Base-by-base conservation (phyloP, 23 tunicate genomes). In the Diplosoma virens region DNA sequence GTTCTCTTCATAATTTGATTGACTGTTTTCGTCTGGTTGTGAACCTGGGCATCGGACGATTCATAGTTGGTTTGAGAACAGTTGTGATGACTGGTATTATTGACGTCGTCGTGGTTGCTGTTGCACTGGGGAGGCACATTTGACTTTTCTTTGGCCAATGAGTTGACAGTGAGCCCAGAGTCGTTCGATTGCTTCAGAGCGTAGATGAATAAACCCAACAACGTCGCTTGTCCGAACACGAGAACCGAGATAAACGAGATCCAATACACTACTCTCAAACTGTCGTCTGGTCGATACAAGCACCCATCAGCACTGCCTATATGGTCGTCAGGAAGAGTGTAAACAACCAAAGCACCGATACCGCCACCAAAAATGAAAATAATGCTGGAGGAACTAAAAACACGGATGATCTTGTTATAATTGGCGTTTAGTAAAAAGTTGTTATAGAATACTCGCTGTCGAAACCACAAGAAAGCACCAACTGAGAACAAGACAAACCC, bases 381-480 rank as follows among this genome's bases (percentile, higher is more conserved):
- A n/a, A 61, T 61, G n/a, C 69, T 61, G 2, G 69, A 26, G 30
- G 35, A 61, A n/a, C 79, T 73, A 3, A 52, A 56, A 48, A 28
- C 32, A 0, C 52, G 64, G 26, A 73, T 27, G 22, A n/a, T 25
- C 35, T 29, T 73, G n/a, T 28, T 56, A 24, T 73, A 73, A 23
- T 32, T 14, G 9, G 32, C 35, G 29, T 29, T 56, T 23, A 73
- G 37, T 65, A 73, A 52, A 29, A 29, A n/a, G 79, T 73, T 73
- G 33, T 30, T 35, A 56, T 52, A 73, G 22, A 73, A 73, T 29
- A 73, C 79, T 2, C 79, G 37, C n/a, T 73, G 79, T 1, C 79
- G 64, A 1, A 73, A 30, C 79, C 79, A 73, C 64, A 73, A 53
- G 29, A 73, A 55, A 41, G 54, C 1, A 29, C 25, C 59, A 1